These are phyloP conservation scores for Myiozetetes cayanensis DNA, from an alignment of 2,113 vertebrate species.

Conservation along the genomic window DNA sequence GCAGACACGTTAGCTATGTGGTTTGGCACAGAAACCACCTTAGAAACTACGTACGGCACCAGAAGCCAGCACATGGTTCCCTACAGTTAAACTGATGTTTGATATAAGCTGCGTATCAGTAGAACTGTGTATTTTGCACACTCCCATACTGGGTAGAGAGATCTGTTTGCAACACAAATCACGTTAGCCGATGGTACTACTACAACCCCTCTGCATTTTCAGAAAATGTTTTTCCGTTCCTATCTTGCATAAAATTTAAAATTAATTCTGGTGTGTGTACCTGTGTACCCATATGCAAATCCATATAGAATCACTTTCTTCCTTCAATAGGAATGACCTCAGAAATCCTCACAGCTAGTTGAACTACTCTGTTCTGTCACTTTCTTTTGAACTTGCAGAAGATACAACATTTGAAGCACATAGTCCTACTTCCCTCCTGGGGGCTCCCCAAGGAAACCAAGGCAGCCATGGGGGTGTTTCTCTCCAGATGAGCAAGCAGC, in stretches of 20 bases:
- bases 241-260: background rate
- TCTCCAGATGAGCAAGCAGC: background rate
- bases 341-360: background rate
- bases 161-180: background rate
- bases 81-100: background rate
- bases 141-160: background rate
- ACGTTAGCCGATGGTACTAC: rapidly evolving
- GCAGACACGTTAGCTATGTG: background rate
- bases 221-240: background rate
- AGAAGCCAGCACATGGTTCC: rapidly evolving
- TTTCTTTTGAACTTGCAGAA: background rate
- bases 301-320: background rate
- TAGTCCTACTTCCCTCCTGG: background rate
- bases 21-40: background rate
- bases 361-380: background rate
- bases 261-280: background rate
- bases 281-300: background rate
- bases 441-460: background rate
- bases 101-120: background rate
- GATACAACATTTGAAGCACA: background rate
- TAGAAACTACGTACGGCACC: rapidly evolving
- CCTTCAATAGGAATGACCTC: background rate
- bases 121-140: background rate
- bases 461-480: rapidly evolving
- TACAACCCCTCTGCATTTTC: background rate